Conservation (phyloP, 2,888 invertebrate species). For the Drosophila greeni region DNA sequence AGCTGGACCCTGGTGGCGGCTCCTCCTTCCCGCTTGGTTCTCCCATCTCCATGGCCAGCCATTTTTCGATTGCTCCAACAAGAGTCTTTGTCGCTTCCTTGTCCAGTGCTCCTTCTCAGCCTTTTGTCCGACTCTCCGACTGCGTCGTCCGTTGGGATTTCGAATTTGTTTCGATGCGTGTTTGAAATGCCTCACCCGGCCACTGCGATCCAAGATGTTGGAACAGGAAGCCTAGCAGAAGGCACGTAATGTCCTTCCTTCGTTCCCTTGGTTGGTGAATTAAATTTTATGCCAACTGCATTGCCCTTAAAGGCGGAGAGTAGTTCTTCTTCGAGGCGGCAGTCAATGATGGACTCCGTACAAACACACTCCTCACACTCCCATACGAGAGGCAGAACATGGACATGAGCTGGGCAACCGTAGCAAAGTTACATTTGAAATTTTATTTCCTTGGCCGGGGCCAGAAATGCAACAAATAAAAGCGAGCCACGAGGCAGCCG, state of each 20-base stretch:
- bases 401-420: conserved; percentile 27
- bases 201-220: conserved; percentile 9
- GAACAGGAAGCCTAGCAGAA: not conserved
- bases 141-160: conserved; percentile 8
- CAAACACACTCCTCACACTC: too few relatives aligned
- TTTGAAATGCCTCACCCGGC: conserved; percentile 30
- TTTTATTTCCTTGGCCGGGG: conserved; percentile 41
- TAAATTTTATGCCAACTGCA: conserved; percentile 71
- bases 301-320: conserved; percentile 50
- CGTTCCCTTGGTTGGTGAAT: conserved; percentile 41
- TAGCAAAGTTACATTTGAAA: conserved; percentile 49
- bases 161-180: conserved; percentile 39
- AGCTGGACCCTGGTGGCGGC: not conserved
- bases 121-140: not conserved
- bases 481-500: conserved; percentile 9
- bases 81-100: not conserved
- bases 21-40: conserved; percentile 5
- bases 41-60: conserved; percentile 6
- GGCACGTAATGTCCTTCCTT: conserved; percentile 37
- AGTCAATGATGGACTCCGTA: conserved; percentile 5
- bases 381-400: too few relatives aligned
- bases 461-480: conserved; percentile 46
- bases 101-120: not conserved
- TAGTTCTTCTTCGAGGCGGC: not conserved
- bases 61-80: conserved; percentile 8